Evolutionary conservation across 2,797 vertebrate species (phyloP).

Genomic region (Dipus sagitta): DNA sequence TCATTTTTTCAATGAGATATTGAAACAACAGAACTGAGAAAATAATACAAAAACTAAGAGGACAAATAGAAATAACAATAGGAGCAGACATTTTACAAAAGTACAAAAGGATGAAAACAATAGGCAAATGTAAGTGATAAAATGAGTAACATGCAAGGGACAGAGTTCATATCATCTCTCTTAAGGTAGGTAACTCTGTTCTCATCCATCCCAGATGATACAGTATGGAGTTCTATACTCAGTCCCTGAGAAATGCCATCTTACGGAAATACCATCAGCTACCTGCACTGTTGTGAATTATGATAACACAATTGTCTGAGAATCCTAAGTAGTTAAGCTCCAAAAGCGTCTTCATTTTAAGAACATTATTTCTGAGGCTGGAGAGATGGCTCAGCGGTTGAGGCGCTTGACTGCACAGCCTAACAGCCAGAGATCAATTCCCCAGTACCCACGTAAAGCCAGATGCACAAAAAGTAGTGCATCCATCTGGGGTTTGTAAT

Average conservation of each 20-base stretch:
- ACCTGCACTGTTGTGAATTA: constrained; percentile 1
- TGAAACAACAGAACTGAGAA: constrained; percentile 35
- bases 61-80: constrained; percentile 46
- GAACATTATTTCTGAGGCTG: constrained; percentile 40
- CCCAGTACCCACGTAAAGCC: too few species aligned
- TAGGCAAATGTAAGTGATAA: not conserved
- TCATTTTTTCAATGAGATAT: constrained; percentile 53
- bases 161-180: not conserved
- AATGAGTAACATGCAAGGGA: constrained; percentile 25
- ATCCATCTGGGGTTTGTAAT: too few species aligned
- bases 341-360: constrained; percentile 58
- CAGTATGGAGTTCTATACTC: not conserved
- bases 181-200: not conserved
- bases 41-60: constrained; percentile 30
- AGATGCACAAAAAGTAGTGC: too few species aligned
- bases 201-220: not conserved
- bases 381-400: too few species aligned
- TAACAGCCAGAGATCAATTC: too few species aligned
- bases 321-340: not conserved
- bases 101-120: not conserved
- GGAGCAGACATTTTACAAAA: constrained; percentile 35
- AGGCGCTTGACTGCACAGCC: too few species aligned
- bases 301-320: not conserved
- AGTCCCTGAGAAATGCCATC: not conserved
- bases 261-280: not conserved